phyloP scores from a whole-genome alignment of 2,888 invertebrate genomes.

The Sabellastarte sp. region DNA sequence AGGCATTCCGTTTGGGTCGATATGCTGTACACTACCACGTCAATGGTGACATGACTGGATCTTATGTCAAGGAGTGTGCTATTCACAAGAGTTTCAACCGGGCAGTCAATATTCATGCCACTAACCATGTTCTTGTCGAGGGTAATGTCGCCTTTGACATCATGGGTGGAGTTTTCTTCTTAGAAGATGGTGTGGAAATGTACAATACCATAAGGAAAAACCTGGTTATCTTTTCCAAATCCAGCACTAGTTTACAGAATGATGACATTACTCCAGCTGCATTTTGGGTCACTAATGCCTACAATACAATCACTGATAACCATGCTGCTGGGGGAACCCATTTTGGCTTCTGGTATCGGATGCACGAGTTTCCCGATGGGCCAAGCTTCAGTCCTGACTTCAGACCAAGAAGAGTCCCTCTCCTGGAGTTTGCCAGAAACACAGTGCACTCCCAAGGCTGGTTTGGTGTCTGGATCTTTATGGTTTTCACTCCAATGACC shows the following conservation, averaged over 20 bases:
- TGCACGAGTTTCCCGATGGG: conserved; percentile 49
- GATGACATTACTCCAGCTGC: conserved; percentile 57
- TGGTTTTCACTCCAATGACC: conserved; percentile 12
- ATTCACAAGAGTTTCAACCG: conserved; percentile 52
- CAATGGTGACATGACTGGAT: conserved; percentile 45
- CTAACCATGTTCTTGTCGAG: conserved; percentile 38
- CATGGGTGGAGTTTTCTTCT: conserved; percentile 56
- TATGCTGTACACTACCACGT: conserved; percentile 55
- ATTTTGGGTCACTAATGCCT: conserved; percentile 54
- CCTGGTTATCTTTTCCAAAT: conserved; percentile 44
- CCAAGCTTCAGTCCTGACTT: conserved; percentile 41
- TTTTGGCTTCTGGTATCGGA: conserved; percentile 33
- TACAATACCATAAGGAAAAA: conserved; percentile 42
- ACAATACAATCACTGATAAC: conserved; percentile 48
- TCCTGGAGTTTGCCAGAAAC: conserved; percentile 46
- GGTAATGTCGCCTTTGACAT: conserved; percentile 48
- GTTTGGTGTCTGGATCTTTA: conserved; percentile 55
- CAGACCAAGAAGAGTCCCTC: conserved; percentile 41
- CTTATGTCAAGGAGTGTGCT: conserved; percentile 45
- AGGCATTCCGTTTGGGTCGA: conserved; percentile 52
- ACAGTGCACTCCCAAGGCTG: conserved; percentile 52
- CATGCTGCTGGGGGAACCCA: conserved; percentile 39
- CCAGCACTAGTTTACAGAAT: conserved; percentile 48
- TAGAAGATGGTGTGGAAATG: conserved; percentile 54
- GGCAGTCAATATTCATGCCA: conserved; percentile 53